phyloP scores from a whole-genome alignment of 2,113 vertebrate species.

The Hystrix brachyura region DNA sequence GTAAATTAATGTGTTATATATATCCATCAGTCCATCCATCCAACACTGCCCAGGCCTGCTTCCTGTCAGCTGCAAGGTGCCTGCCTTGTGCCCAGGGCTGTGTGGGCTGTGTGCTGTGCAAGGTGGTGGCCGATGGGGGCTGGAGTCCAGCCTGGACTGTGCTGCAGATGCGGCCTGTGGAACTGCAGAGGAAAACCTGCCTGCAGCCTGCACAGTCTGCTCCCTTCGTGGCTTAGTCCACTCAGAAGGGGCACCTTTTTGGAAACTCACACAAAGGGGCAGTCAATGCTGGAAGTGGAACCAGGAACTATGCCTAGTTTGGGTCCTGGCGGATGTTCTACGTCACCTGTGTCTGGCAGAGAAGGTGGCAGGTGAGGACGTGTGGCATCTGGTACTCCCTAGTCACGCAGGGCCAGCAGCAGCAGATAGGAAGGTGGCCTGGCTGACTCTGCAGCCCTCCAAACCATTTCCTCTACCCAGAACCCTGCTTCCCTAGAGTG shows the following conservation, averaged over 20 bases:
- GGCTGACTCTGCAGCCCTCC: neutral
- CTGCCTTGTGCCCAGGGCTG: neutral
- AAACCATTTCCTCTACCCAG: neutral
- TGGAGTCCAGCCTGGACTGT: neutral
- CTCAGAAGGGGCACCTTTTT: neutral
- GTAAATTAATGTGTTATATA: too few relatives aligned
- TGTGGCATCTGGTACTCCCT: rapidly evolving
- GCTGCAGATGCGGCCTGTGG: neutral
- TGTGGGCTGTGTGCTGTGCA: rapidly evolving
- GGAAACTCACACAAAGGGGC: neutral
- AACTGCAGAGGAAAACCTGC: neutral
- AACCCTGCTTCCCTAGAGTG: neutral
- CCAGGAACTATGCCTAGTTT: neutral
- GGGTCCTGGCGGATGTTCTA: neutral
- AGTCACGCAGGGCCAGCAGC: neutral
- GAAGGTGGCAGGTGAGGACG: neutral
- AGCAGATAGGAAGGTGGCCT: neutral
- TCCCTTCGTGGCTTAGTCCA: too few relatives aligned
- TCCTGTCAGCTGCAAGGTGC: neutral
- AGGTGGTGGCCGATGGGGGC: rapidly evolving
- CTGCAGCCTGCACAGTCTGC: neutral
- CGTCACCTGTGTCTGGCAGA: neutral
- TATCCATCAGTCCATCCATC: neutral
- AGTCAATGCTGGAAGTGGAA: neutral
- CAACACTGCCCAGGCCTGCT: neutral